Percentiles rank a stretch among this genome's conserved stretches.
Evolutionary conservation across 1,140 invertebrate species (phyloP).

Genomic region (Ganaspis sp.): DNA sequence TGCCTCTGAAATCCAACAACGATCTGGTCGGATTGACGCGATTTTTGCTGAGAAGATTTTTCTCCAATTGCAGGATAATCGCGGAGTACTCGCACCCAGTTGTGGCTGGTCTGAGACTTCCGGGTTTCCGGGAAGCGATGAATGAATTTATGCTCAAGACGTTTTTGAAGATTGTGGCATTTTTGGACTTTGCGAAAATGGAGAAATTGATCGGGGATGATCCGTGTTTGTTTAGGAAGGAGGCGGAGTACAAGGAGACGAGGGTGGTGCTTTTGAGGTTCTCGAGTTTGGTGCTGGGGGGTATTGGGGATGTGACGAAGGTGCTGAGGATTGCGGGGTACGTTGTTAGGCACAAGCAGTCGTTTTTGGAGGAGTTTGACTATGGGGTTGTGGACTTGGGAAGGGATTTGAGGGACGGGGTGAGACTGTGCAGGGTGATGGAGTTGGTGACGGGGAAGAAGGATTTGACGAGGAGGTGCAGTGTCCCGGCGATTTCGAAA

Average conservation of each 20-base stretch:
- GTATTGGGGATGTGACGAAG: slow-evolving; percentile 91
- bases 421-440: slow-evolving; percentile 86
- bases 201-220: slow-evolving; percentile 88
- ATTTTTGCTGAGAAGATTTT: slow-evolving; percentile 84
- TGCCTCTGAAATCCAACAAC: slow-evolving; percentile 85
- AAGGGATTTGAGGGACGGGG: slow-evolving; percentile 86
- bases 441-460: slow-evolving; percentile 86
- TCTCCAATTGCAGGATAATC: slow-evolving; percentile 81
- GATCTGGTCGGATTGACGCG: slow-evolving; percentile 86
- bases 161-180: slow-evolving; percentile 88
- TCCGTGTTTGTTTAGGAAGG: slow-evolving; percentile 92
- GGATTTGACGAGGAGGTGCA: slow-evolving; percentile 80
- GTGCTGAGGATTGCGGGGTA: slow-evolving; percentile 87
- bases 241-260: slow-evolving; percentile 88
- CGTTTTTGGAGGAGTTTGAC: slow-evolving; percentile 91
- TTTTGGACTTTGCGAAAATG: slow-evolving; percentile 90
- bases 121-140: slow-evolving; percentile 81
- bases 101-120: slow-evolving; percentile 73
- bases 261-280: slow-evolving; percentile 87
- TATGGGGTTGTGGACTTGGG: slow-evolving; percentile 87
- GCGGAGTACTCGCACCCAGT: slow-evolving; percentile 79
- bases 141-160: slow-evolving; percentile 92
- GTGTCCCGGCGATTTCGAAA: slow-evolving; percentile 89
- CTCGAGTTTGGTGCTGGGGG: slow-evolving; percentile 87
- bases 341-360: slow-evolving; percentile 86